Evolutionary conservation across 2,113 vertebrate species (phyloP), one percentile per base, ranked within the genome.

Genomic region (Hyla sarda): DNA sequence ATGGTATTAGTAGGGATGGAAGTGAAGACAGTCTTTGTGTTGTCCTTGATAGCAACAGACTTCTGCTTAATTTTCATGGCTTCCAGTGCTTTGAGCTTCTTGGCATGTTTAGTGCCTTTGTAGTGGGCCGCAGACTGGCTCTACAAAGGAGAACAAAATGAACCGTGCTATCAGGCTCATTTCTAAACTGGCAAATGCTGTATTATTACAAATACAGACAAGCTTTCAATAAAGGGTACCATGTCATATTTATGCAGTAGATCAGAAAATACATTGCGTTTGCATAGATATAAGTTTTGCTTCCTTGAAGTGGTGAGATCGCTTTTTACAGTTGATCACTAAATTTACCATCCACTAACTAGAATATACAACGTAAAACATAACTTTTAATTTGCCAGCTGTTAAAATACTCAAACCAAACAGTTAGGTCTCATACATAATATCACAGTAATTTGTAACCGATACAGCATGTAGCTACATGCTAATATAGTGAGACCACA

Each of bases 31-130:
- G 94, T 94, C 95, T 96, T 97, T 93, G 94, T 92, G 90, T 91
- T 93, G 93, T 98, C 97, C 93, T 95, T 97, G 93, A 93, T 93
- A 93, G 93, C 91, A 82, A 94, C 92, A 93, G 94, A 94, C 95
- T 96, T 98, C 93, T 96, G 95, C 95, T 97, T 98, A 92, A 93
- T 97, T 96, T 97, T 99, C 87, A 97, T 96, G 92, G 96, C 89
- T 88, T 99, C 97, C 95, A 97, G 95, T 93, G 97, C 95, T 96
- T 99, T 99, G 93, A 99, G 96, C 95, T 97, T 99, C 97, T 98
- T 99, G 96, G 97, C 97, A 90, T 99, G 98, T 94, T 99, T 99
- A 94, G 96, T 99, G 91, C 98, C 98, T 96, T 98, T 99, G 96
- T 98, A 99, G 95, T 99, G 98, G 96, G 98, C 97, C 94, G 96